Conservation (phyloP, 2,888 invertebrate species). For the Dione juno region DNA sequence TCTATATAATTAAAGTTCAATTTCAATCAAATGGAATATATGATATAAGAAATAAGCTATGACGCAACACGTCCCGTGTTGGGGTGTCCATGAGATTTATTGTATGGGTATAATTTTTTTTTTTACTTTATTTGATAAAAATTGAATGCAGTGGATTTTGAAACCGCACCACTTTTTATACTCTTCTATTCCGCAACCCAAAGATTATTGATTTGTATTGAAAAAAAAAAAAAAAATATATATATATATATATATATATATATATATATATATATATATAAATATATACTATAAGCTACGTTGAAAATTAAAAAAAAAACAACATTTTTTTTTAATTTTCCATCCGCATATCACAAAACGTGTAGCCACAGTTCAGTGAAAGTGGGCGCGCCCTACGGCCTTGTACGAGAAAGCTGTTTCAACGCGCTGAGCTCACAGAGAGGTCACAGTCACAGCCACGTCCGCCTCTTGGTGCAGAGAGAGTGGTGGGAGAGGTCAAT, state of each 20-base stretch:
- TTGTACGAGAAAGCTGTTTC: slow-evolving; percentile 43
- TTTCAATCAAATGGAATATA: not conserved
- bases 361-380: slow-evolving; percentile 30
- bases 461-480: slow-evolving; percentile 3
- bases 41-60: slow-evolving; percentile 17
- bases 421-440: slow-evolving; percentile 14
- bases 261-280: no score
- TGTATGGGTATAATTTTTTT: not conserved
- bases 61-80: not conserved
- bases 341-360: not conserved
- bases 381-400: slow-evolving; percentile 46
- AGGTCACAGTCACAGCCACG: slow-evolving; percentile 7
- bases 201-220: no score
- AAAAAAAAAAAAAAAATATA: no score
- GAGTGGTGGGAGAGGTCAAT: no score
- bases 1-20: not conserved
- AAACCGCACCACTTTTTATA: no score
- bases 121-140: no score
- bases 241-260: no score
- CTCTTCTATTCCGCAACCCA: no score
- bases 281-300: no score
- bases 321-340: not conserved
- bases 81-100: not conserved
- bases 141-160: no score
- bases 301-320: no score